phyloP scores from a whole-genome alignment of 2,888 invertebrate species.

The Tipula confusa region DNA sequence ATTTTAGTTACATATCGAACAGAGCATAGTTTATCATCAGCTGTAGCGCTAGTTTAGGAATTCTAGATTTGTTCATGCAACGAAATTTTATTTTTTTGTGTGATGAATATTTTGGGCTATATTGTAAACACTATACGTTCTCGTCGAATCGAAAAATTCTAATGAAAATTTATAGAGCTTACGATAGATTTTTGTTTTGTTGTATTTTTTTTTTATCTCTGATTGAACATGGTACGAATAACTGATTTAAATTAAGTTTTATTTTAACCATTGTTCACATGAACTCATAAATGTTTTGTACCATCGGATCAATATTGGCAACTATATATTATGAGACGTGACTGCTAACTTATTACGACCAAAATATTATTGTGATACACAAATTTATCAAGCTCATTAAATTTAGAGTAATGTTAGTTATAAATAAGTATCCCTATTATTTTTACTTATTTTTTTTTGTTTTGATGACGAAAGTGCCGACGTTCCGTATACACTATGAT shows the following conservation, averaged over 20 bases:
- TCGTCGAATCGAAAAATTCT: neutral
- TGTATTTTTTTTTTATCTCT: neutral
- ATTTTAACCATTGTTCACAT: neutral
- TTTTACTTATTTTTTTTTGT: too few species aligned
- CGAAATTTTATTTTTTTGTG: too few species aligned
- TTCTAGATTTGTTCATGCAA: neutral
- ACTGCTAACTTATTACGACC: neutral
- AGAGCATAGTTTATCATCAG: neutral
- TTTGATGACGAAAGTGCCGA: too few species aligned
- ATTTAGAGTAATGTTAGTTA: neutral
- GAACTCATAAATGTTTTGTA: neutral
- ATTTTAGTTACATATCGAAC: neutral
- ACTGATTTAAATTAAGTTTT: neutral
- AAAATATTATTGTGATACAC: neutral
- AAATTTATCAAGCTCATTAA: neutral
- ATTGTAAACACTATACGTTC: neutral
- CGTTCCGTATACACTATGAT: too few species aligned
- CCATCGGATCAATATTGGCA: neutral
- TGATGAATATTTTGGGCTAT: neutral
- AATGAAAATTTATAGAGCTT: neutral
- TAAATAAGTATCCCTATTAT: neutral
- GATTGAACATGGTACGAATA: conserved; percentile 16
- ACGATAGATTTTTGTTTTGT: neutral
- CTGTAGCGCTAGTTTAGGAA: neutral
- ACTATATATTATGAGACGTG: neutral